phyloP scores from a whole-genome alignment of 2,888 invertebrate genomes.

The Cephalotes varians region DNA sequence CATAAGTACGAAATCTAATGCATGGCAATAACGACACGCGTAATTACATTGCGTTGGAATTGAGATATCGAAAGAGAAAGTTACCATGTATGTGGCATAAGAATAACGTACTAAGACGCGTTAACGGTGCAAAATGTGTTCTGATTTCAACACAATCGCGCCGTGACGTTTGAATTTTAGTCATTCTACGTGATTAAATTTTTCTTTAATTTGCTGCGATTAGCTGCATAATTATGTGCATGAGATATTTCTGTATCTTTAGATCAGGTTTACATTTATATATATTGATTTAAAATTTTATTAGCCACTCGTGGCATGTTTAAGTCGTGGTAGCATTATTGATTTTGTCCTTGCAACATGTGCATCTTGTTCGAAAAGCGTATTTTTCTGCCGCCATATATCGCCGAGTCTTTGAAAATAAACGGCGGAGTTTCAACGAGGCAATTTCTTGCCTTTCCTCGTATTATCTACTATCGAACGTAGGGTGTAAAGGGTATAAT shows the following conservation, averaged over 20 bases:
- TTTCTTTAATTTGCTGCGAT: not conserved
- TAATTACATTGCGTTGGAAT: slow-evolving; percentile 27
- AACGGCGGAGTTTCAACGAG: slow-evolving; percentile 49
- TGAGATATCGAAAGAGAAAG: slow-evolving; percentile 66
- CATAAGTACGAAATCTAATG: slow-evolving; percentile 48
- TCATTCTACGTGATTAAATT: not conserved
- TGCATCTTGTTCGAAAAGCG: slow-evolving; percentile 22
- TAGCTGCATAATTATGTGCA: not conserved
- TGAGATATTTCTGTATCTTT: not conserved
- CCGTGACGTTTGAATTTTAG: not conserved
- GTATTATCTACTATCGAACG: slow-evolving; percentile 35
- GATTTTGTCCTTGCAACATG: slow-evolving; percentile 28
- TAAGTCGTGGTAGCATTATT: slow-evolving; percentile 17
- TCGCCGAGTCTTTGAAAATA: slow-evolving; percentile 21
- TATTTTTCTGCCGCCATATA: not conserved
- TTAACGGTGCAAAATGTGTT: slow-evolving; percentile 33
- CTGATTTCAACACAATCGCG: slow-evolving; percentile 51
- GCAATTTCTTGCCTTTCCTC: slow-evolving; percentile 43
- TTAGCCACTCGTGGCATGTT: not conserved
- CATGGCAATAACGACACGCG: slow-evolving; percentile 38
- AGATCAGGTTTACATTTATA: not conserved
- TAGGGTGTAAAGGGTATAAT: slow-evolving; percentile 50
- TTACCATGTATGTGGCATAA: slow-evolving; percentile 8
- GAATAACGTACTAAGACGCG: slow-evolving; percentile 27
- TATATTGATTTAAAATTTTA: not conserved